These are phyloP conservation scores for Oncorhynchus nerka DNA, from an alignment of 2,113 vertebrate species.

Conservation along the genomic window DNA sequence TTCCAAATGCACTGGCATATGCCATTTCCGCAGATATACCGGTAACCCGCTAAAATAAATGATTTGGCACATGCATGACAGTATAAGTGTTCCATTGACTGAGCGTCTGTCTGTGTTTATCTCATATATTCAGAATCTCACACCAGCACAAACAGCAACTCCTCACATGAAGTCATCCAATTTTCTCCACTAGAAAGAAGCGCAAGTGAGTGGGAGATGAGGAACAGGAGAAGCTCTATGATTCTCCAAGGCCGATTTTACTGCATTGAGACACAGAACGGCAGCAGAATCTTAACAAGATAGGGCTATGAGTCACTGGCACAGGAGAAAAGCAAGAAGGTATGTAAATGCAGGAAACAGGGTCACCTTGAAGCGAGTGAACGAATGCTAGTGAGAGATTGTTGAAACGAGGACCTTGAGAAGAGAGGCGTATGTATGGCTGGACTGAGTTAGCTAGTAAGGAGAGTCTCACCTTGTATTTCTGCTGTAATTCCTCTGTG, in stretches of 20 bases:
- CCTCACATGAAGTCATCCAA: neutral
- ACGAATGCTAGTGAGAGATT: neutral
- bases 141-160: conserved; percentile 2
- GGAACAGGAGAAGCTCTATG: neutral
- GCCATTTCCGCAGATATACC: neutral
- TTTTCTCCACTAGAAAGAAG: too few relatives aligned
- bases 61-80: neutral
- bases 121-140: neutral
- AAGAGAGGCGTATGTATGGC: neutral
- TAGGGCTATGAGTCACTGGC: neutral
- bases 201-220: neutral
- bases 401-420: neutral
- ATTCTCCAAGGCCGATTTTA: too few relatives aligned
- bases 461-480: conserved; percentile 85
- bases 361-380: neutral
- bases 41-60: neutral
- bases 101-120: neutral
- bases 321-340: neutral
- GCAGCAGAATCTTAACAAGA: neutral
- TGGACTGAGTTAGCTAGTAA: neutral
- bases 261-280: neutral
- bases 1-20: too few relatives aligned
- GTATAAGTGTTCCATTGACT: neutral
- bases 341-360: neutral
- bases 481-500: conserved; percentile 95